phyloP scores from a whole-genome alignment of 2,113 vertebrate species.

The Coreoperca whiteheadi region DNA sequence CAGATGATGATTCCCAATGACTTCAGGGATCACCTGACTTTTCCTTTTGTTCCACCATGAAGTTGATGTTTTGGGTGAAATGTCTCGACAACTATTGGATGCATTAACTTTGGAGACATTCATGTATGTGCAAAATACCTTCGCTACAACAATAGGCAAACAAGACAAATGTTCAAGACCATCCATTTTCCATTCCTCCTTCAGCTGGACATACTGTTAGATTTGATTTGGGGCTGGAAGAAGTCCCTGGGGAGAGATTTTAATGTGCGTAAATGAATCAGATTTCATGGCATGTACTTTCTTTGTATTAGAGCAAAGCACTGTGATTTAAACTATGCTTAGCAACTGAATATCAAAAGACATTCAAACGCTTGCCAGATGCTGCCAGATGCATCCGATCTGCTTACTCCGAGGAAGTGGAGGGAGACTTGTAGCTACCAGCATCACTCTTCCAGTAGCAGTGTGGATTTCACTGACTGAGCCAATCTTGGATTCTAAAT shows the following conservation, averaged over 20 bases:
- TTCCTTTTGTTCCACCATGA: neutral
- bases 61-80: neutral
- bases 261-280: slow-evolving; percentile 66
- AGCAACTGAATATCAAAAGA: slow-evolving; percentile 70
- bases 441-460: slow-evolving; percentile 69
- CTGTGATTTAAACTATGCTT: slow-evolving; percentile 65
- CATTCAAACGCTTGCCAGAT: slow-evolving; percentile 58
- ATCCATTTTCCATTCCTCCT: slow-evolving; percentile 29
- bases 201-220: slow-evolving; percentile 36
- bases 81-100: neutral
- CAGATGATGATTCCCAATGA: neutral
- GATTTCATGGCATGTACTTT: slow-evolving; percentile 61
- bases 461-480: slow-evolving; percentile 76
- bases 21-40: neutral
- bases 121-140: slow-evolving; percentile 10
- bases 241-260: slow-evolving; percentile 60
- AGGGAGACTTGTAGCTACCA: slow-evolving; percentile 60
- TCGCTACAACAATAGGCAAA: neutral
- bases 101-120: neutral
- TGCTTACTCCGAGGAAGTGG: slow-evolving; percentile 63
- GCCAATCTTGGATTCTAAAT: slow-evolving; percentile 75
- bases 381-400: slow-evolving; percentile 70
- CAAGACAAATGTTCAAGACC: slow-evolving; percentile 10
- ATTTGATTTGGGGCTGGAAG: slow-evolving; percentile 45
- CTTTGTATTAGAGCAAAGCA: slow-evolving; percentile 52